phyloP scores from a whole-genome alignment of 2,113 vertebrate species.

The Pristiophorus japonicus region DNA sequence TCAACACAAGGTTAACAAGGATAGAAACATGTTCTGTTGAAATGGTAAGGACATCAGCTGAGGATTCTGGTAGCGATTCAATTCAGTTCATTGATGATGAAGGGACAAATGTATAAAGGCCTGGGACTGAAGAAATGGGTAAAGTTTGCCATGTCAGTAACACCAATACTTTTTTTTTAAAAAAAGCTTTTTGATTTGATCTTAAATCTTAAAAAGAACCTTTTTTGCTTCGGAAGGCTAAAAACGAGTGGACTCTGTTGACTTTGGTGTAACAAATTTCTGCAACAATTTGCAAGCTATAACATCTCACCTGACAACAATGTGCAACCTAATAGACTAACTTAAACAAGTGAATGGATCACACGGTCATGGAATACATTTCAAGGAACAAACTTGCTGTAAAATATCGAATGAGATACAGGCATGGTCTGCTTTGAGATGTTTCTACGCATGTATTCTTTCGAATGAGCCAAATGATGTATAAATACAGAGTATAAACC shows the following conservation, averaged over 20 bases:
- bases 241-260: background rate
- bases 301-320: too few species aligned
- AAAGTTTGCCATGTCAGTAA: background rate
- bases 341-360: background rate
- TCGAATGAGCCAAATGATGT: constrained; percentile 26
- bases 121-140: background rate
- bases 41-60: constrained; percentile 54
- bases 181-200: background rate
- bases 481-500: constrained; percentile 28
- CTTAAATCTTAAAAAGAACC: background rate
- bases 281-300: background rate
- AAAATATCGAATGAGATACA: background rate
- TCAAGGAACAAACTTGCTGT: background rate
- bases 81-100: constrained; percentile 71
- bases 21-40: constrained; percentile 47
- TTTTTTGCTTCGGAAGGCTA: background rate
- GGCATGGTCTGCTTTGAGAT: constrained; percentile 4
- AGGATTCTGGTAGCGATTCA: constrained; percentile 51
- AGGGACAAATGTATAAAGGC: constrained; percentile 56
- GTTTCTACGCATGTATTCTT: constrained; percentile 20
- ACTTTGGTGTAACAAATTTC: background rate
- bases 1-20: constrained; percentile 31
- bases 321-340: background rate
- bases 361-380: background rate
- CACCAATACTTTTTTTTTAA: background rate